phyloP scores from a whole-genome alignment of 64 coral and sea anemone genomes.

The Hydrozoanthus tunicans region DNA sequence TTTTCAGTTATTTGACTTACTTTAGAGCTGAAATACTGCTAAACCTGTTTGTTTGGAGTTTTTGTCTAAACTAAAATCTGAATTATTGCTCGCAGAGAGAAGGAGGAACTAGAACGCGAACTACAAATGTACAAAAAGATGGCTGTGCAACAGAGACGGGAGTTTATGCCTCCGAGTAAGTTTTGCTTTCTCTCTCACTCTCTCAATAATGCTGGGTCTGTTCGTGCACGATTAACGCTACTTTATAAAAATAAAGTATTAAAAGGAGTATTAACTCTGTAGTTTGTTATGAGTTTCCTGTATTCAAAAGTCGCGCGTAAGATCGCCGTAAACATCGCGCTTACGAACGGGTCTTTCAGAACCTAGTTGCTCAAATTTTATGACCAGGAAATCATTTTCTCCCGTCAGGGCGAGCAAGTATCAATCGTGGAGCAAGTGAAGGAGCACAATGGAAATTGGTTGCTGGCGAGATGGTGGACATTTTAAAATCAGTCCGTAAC shows the following conservation, averaged over 20 bases:
- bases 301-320: too few relatives aligned
- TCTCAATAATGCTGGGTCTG: not conserved
- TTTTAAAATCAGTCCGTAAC: constrained; percentile 65
- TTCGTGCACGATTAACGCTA: too few relatives aligned
- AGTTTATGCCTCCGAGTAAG: constrained; percentile 53
- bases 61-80: not conserved
- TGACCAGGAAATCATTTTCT: too few relatives aligned
- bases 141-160: constrained; percentile 78
- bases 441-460: constrained; percentile 87
- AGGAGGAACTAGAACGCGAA: constrained; percentile 70
- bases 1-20: not conserved
- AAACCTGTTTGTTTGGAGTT: not conserved
- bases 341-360: too few relatives aligned
- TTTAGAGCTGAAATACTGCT: not conserved
- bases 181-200: not conserved
- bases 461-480: constrained; percentile 91
- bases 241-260: too few relatives aligned
- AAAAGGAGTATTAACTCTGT: too few relatives aligned
- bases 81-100: constrained; percentile 55
- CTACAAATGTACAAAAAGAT: constrained; percentile 77
- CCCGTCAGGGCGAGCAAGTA: constrained; percentile 62
- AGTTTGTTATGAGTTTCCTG: too few relatives aligned
- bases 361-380: too few relatives aligned
- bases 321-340: too few relatives aligned
- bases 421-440: constrained; percentile 53